Evolutionary conservation across 2,888 invertebrate species (phyloP).

Genomic region (Spilosoma lubricipeda): DNA sequence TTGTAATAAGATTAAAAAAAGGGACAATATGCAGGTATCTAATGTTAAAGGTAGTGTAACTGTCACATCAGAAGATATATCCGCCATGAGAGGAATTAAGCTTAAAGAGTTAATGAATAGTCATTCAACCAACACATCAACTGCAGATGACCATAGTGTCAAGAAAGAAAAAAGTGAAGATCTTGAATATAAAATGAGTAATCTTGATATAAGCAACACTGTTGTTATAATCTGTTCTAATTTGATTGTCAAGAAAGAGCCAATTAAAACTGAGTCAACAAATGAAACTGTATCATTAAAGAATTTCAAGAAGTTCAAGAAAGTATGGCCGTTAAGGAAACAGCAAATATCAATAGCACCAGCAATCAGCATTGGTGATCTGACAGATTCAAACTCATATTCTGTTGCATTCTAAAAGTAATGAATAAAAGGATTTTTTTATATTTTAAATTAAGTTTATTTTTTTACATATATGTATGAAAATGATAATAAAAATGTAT

Average conservation of each 20-base stretch:
- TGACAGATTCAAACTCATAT: slow-evolving; percentile 18
- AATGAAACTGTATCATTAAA: slow-evolving; percentile 50
- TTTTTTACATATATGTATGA: slow-evolving; percentile 45
- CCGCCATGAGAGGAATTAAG: slow-evolving; percentile 72
- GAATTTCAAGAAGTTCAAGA: slow-evolving; percentile 82
- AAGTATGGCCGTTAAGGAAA: slow-evolving; percentile 79
- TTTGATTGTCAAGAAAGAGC: slow-evolving; percentile 76
- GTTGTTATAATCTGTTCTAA: slow-evolving; percentile 68
- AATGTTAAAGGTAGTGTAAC: slow-evolving; percentile 35
- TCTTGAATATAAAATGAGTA: slow-evolving; percentile 70
- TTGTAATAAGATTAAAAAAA: slow-evolving; percentile 35
- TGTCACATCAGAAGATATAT: slow-evolving; percentile 58
- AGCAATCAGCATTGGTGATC: slow-evolving; percentile 50
- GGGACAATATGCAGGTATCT: slow-evolving; percentile 31
- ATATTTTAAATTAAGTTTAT: slow-evolving; percentile 39
- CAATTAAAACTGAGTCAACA: slow-evolving; percentile 54
- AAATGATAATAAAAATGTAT: slow-evolving; percentile 35
- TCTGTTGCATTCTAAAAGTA: slow-evolving; percentile 28
- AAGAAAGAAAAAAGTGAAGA: slow-evolving; percentile 70
- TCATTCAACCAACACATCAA: slow-evolving; percentile 50
- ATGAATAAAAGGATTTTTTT: slow-evolving; percentile 18
- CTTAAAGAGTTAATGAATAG: slow-evolving; percentile 70
- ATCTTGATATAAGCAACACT: slow-evolving; percentile 73
- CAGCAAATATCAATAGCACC: slow-evolving; percentile 66
- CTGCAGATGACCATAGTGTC: slow-evolving; percentile 46